Evolutionary conservation across 2,113 vertebrate genomes (phyloP).

Genomic region (Chionis minor): DNA sequence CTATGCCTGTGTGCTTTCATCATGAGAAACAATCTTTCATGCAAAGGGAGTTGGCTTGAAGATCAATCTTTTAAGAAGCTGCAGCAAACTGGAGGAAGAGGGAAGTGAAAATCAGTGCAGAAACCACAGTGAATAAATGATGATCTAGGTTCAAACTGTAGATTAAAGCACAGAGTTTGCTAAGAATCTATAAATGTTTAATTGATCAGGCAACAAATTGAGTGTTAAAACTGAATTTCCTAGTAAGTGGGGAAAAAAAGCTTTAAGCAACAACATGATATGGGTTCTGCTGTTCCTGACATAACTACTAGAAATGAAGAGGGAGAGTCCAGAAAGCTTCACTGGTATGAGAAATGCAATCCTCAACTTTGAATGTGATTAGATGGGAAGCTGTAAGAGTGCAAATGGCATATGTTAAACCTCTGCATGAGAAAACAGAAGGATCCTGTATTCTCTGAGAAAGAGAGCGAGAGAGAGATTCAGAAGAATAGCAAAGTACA

Average conservation of each 20-base stretch:
- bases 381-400: neutral
- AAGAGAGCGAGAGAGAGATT: neutral
- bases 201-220: neutral
- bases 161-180: neutral
- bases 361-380: neutral
- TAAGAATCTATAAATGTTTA: neutral
- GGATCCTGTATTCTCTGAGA: neutral
- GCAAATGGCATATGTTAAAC: neutral
- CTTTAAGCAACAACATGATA: neutral
- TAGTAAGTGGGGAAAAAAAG: neutral
- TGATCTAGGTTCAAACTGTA: neutral
- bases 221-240: neutral
- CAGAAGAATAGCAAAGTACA: neutral
- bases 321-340: neutral
- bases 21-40: neutral
- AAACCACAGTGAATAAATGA: neutral
- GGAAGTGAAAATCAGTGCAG: neutral
- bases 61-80: neutral
- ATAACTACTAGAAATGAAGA: neutral
- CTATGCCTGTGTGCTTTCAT: neutral
- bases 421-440: neutral
- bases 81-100: neutral
- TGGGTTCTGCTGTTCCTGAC: neutral
- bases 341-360: neutral
- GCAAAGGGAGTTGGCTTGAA: neutral